Evolutionary conservation across 2,888 invertebrate genomes (phyloP), one percentile per base, ranked within the genome.

Genomic region (Ecdyonurus torrentis): DNA sequence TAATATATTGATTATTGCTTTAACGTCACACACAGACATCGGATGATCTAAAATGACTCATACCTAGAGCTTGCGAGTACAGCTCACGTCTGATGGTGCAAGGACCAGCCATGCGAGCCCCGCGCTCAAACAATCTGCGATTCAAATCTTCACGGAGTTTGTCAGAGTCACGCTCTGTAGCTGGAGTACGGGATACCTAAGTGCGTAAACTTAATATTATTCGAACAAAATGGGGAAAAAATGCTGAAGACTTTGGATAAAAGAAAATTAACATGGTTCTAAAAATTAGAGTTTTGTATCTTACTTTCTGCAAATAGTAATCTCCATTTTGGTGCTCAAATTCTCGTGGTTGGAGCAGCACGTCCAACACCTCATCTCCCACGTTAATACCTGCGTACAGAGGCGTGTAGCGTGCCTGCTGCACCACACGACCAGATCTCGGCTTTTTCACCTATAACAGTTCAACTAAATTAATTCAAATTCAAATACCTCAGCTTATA

Each of bases 291-390:
- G n/a, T n/a, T n/a, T n/a, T n/a, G n/a, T n/a, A 37, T 15, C 37
- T 37, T 22, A 55, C 55, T n/a, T 20, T 55, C 55, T 55, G 55
- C n/a, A 55, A 5, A n/a, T 55, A 55, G 55, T 55, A 55, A 55
- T 7, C 10, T 5, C 5, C 19, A n/a, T 55, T 7, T 7, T 55
- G 5, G 55, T n/a, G 7, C 19, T 20, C 55, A n/a, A 55, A 55
- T 7, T 20, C 22, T n/a, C 55, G 55, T n/a, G 55, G 55, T 7
- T 5, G 55, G 7, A 55, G 20, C 55, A 55, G 15, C 5, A 55
- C n/a, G 22, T 55, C 55, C 19, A 55, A n/a, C 55, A 55, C 55
- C 55, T 55, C 55, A 22, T 55, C 55, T 7, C 55, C 55, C 15
- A 20, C 20, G 3, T 55, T 7, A n/a, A 55, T 55, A n/a, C n/a